Percentiles rank a stretch among this genome's conserved stretches.
phyloP scores from a whole-genome alignment of 1,140 invertebrate species.

The Mylabris phalerata region DNA sequence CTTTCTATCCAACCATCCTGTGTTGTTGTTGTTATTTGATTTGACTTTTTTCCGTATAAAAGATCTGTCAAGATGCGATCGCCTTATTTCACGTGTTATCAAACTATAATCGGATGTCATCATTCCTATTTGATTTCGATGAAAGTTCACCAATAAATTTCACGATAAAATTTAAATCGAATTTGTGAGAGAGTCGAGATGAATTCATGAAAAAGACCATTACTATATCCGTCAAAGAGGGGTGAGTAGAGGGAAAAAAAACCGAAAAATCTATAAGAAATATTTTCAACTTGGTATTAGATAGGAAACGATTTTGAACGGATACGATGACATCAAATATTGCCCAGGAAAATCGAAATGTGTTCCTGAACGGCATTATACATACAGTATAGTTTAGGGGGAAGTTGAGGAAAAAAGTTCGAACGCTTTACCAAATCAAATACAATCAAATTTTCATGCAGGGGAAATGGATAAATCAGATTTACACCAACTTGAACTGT shows the following conservation, averaged over 20 bases:
- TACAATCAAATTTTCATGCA: slow-evolving; percentile 6
- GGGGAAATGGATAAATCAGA: slow-evolving; percentile 11
- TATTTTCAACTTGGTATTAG: too few relatives aligned
- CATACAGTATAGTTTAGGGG: too few relatives aligned
- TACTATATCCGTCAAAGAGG: too few relatives aligned
- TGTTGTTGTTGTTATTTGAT: slow-evolving; percentile 10
- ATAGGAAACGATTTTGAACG: too few relatives aligned
- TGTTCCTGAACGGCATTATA: neutral
- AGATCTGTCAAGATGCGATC: slow-evolving; percentile 6
- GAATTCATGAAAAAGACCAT: too few relatives aligned
- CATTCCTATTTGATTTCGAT: slow-evolving; percentile 2
- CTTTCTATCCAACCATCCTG: slow-evolving; percentile 18
- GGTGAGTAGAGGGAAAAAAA: too few relatives aligned
- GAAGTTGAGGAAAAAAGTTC: neutral
- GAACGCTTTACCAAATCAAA: slow-evolving; percentile 12
- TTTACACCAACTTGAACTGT: slow-evolving; percentile 4
- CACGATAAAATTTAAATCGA: neutral
- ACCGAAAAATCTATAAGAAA: too few relatives aligned
- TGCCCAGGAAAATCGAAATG: slow-evolving; percentile 6
- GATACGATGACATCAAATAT: slow-evolving; percentile 3
- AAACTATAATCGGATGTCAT: slow-evolving; percentile 16
- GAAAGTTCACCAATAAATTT: slow-evolving; percentile 8
- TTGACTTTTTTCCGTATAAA: neutral
- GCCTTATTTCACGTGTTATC: slow-evolving; percentile 20
- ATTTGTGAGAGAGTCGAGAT: too few relatives aligned